Conservation (phyloP, 2,888 invertebrate species). For the Acanthopleura granulata region DNA sequence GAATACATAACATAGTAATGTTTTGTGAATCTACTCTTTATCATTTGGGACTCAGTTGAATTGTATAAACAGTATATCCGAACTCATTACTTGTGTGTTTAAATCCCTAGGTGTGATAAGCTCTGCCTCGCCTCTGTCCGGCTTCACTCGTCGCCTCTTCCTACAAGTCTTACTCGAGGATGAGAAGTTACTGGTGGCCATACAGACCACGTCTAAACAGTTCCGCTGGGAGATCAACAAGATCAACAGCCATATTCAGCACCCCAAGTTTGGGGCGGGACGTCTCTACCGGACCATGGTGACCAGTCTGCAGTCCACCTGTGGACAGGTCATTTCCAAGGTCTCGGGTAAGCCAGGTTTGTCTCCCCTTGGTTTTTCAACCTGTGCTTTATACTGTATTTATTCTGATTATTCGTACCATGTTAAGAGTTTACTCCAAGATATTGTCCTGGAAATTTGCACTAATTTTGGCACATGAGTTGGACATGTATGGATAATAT, state of each 20-base stretch:
- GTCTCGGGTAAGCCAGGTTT: slow-evolving; percentile 64
- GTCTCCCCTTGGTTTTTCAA: neutral
- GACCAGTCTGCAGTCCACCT: slow-evolving; percentile 82
- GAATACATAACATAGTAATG: too few relatives aligned
- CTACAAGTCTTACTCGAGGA: slow-evolving; percentile 88
- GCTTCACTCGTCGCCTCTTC: slow-evolving; percentile 88
- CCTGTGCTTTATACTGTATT: too few relatives aligned
- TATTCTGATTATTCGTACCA: neutral
- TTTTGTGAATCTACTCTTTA: too few relatives aligned
- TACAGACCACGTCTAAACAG: slow-evolving; percentile 67
- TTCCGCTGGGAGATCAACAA: slow-evolving; percentile 43
- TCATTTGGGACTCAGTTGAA: too few relatives aligned
- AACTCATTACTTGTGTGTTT: too few relatives aligned
- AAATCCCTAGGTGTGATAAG: neutral
- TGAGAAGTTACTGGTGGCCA: slow-evolving; percentile 84
- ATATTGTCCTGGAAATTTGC: neutral
- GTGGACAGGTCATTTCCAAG: slow-evolving; percentile 80
- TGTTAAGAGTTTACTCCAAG: neutral
- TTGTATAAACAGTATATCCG: too few relatives aligned
- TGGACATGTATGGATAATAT: too few relatives aligned
- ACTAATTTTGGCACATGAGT: neutral
- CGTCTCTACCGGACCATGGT: slow-evolving; percentile 81
- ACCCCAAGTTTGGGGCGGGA: slow-evolving; percentile 82
- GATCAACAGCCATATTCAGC: slow-evolving; percentile 63
- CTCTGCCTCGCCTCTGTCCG: slow-evolving; percentile 74